A percentile compares a stretch with the other conserved stretches of the same genome.
Conservation (phyloP, 2,888 invertebrate genomes). For the Andrena bicolor region DNA sequence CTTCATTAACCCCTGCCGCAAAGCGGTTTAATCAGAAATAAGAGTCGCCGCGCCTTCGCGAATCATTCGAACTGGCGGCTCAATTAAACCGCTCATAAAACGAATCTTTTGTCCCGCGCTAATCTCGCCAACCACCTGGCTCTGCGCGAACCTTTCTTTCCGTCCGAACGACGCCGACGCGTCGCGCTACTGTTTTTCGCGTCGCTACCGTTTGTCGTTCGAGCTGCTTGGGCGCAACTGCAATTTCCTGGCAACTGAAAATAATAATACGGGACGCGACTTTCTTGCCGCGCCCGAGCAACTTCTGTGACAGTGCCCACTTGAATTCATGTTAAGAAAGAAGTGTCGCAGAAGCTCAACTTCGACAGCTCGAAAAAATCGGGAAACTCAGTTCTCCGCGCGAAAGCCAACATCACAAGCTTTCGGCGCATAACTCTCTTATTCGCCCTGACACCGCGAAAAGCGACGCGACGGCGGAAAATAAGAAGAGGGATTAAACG, state of each 20-base stretch:
- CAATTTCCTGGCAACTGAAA: too few species aligned
- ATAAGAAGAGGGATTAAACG: background rate
- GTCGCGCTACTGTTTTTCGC: too few species aligned
- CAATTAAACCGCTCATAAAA: slow-evolving; percentile 45
- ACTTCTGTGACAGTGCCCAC: background rate
- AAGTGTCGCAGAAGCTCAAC: background rate
- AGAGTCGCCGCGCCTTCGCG: slow-evolving; percentile 15
- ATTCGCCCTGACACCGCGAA: background rate
- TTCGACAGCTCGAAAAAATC: background rate
- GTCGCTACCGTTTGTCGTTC: too few species aligned
- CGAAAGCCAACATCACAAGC: background rate
- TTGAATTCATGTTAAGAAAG: background rate
- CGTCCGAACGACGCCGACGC: too few species aligned
- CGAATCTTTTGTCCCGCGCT: slow-evolving; percentile 12
- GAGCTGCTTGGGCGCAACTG: too few species aligned
- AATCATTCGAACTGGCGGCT: slow-evolving; percentile 19
- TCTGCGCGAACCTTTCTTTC: background rate
- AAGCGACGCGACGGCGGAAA: background rate
- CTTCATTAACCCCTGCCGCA: slow-evolving; percentile 47
- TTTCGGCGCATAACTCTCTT: background rate
- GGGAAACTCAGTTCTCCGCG: background rate
- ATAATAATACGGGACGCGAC: too few species aligned
- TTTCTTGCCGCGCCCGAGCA: too few species aligned
- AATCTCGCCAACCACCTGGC: slow-evolving; percentile 11
- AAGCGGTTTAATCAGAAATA: slow-evolving; percentile 46